A percentile compares a stretch with the other conserved stretches of the same genome.
Evolutionary conservation across 2,888 invertebrate genomes (phyloP).

Genomic region (Synanthedon vespiformis): DNA sequence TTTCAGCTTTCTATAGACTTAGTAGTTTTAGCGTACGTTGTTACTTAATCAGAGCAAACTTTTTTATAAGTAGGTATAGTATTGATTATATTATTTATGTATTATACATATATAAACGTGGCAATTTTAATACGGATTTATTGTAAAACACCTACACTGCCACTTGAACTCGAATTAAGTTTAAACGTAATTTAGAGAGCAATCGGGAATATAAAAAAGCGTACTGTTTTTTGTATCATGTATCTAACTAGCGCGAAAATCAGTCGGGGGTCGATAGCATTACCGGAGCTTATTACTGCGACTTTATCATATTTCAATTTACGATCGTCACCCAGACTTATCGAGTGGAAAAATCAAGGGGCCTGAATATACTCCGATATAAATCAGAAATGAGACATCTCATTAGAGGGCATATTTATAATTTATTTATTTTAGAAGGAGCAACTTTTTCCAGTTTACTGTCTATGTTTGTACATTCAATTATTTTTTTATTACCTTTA

Average conservation of each 20-base stretch:
- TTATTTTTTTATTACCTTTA: not conserved
- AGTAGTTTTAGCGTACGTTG: too few species aligned
- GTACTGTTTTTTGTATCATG: too few species aligned
- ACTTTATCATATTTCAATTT: constrained; percentile 72
- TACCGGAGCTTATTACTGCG: constrained; percentile 56
- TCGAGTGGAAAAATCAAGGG: constrained; percentile 64
- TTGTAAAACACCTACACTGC: too few species aligned
- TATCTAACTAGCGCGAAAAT: constrained; percentile 15
- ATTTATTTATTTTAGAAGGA: constrained; percentile 24
- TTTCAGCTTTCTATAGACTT: too few species aligned
- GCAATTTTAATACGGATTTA: too few species aligned
- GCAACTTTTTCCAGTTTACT: not conserved
- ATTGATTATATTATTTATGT: too few species aligned
- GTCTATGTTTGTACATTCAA: not conserved
- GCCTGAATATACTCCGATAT: constrained; percentile 36
- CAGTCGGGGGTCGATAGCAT: constrained; percentile 48
- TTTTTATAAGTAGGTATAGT: too few species aligned
- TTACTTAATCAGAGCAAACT: too few species aligned
- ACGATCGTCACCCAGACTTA: constrained; percentile 64
- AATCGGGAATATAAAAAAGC: not conserved
- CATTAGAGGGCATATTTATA: constrained; percentile 39
- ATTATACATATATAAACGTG: too few species aligned
- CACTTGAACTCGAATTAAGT: too few species aligned
- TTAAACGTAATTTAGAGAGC: not conserved
- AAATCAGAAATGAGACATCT: constrained; percentile 63